Base-by-base conservation (phyloP, 1,140 invertebrate species). In the Rhyzopertha dominica region DNA sequence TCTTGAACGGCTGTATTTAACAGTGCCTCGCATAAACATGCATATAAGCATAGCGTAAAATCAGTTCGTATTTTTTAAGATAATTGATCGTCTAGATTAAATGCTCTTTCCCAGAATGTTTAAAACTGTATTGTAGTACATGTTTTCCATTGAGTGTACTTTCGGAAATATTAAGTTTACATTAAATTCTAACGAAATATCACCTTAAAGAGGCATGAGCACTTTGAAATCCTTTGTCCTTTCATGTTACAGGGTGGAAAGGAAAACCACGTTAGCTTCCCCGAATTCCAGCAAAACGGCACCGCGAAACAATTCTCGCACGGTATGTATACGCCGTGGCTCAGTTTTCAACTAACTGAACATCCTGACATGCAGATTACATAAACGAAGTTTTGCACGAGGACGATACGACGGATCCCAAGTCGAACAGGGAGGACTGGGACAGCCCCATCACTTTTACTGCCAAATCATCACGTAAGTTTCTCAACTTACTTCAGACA, bases 361-460 rank as follows among this genome's bases (percentile, higher is more conserved):
- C n/a, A 9, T 13, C n/a, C 36, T 26, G 30, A 4, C 31, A n/a
- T 37, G 23, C 42, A 86, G 84, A 87, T 73, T 87, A 87, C 71
- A 85, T 85, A 66, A 84, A 85, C 60, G 82, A 84, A 63, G 82
- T 85, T 30, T 72, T 88, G 42, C 81, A 85, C 63, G 84, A 87
- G 69, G 74, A 80, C 43, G 79, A 83, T 54, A 77, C 78, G 18
- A 70, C 67, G 30, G 75, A 74, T 38, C 74, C 72, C 9, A 75
- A 78, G 45, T 65, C 70, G 5, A 70, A 61, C 38, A 75, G 72
- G 50, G 81, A 85, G 42, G 85, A 88, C 54, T 83, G 82, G 79
- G 87, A 90, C 62, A 85, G 82, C 61, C 85, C 85, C 55, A 87
- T 90, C 52, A 89, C 84, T 51, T 91, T 90, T 65, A 89, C 84